Evolutionary conservation across 2,797 vertebrate species (phyloP), one percentile per base, ranked within the genome.

Genomic region (Etheostoma perlongum): DNA sequence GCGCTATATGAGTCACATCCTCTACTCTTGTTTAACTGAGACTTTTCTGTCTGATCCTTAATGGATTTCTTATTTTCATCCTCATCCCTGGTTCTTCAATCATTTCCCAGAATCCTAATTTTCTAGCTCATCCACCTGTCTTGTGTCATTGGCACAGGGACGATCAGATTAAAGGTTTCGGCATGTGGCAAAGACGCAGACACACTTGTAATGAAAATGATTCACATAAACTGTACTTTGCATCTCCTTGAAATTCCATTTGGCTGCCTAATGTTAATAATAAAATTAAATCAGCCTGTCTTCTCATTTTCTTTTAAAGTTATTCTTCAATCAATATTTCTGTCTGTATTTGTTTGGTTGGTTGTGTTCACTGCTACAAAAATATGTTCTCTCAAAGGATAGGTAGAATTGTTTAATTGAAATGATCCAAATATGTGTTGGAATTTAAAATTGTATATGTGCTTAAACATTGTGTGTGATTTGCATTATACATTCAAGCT

Each of bases 101-200:
- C 49, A 52, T 72, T 86, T 89, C 77, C 74, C 75, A 66, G 58
- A 84, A 84, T 78, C 64, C 23, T 65, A 57, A 21, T 68, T 47
- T 42, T 74, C 62, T 67, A 23, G 52, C 30, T 68, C 51, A 6
- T 36, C 63, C 76, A 76, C 74, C 74, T 81, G 62, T 54, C 51
- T 71, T 66, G 68, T 53, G 64, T 78, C 68, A 78, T 53, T 83
- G 81, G 79, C 81, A 58, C 12, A 18, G 8, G 10, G 53, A 81
- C 59, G 0, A 86, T 88, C 80, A 87, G 80, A 88, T 78, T 74
- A 21, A 66, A 65, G 46, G 18, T 48, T 78, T 14, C 46, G 71
- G 55, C 65, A 69, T 46, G 42, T 66, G 65, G 16, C 30, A 64
- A 67, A 73, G 21, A 80, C 54, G 48, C 51, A 67, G 54, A 79